Evolutionary conservation across 2,888 invertebrate genomes (phyloP).

Genomic region (Lepidochrysops patricia): DNA sequence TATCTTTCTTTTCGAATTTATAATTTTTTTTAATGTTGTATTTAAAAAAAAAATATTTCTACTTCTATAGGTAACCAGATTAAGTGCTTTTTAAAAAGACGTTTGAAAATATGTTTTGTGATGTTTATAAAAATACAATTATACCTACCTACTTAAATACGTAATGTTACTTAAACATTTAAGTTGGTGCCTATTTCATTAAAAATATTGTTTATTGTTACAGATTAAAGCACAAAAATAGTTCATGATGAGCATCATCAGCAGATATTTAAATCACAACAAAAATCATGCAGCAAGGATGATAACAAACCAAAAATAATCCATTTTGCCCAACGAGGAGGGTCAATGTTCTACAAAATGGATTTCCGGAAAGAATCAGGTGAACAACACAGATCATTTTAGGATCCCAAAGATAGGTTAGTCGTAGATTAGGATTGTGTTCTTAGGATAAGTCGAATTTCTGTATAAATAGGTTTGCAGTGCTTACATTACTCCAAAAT

Average conservation of each 20-base stretch:
- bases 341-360: neutral
- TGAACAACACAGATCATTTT: conserved; percentile 1
- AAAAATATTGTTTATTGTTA: neutral
- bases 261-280: neutral
- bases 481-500: neutral
- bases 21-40: neutral
- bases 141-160: too few species aligned
- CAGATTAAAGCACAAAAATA: neutral
- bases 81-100: too few species aligned
- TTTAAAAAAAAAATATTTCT: too few species aligned
- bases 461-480: conserved; percentile 1
- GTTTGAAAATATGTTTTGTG: too few species aligned
- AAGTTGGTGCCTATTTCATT: too few species aligned
- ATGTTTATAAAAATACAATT: too few species aligned
- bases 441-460: conserved; percentile 21
- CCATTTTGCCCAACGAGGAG: neutral
- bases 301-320: neutral
- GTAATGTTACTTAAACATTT: too few species aligned
- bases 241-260: neutral
- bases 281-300: neutral
- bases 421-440: conserved; percentile 30
- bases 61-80: too few species aligned
- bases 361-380: neutral
- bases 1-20: neutral
- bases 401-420: conserved; percentile 16